Base-by-base conservation (phyloP, 2,113 vertebrate species). In the Poeciliopsis turrubarensis region DNA sequence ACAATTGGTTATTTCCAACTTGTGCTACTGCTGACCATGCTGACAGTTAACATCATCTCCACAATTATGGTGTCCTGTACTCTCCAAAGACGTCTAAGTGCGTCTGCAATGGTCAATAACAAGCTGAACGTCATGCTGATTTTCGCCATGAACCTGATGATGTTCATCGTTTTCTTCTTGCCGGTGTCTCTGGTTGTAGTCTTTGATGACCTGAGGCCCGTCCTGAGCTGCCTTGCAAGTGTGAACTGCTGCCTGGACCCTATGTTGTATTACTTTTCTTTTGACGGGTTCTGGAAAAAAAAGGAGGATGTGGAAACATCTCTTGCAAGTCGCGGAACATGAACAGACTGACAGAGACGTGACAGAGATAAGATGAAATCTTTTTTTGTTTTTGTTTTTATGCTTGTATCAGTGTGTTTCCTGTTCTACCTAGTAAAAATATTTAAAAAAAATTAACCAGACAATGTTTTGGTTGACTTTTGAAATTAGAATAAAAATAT, bases 241-340 rank as follows among this genome's bases (percentile, higher is more conserved):
- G 31, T 87, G 6, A 93, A 92, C 80, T 89, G 91, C 72, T 93
- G 91, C 34, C 37, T 92, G 68, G 90, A 94, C 60, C 88, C 92
- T 4, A 54, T 93, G 32, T 41, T 93, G 54, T 93, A 93, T 54
- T 93, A 90, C 75, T 93, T 93, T 60, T 91, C 90, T 51, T 85
- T 92, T 15, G 92, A 91, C 72, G 86, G 85, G 14, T 93, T 92
- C 80, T 91, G 90, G 89, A 92, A 76, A 44, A 87, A 9, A 62
- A 83, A 86, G 27, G 87, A 86, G 19, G 71, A 88, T 19, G 64
- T 29, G 2, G 82, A 86, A 6, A 30, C 1, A 0, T 70, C 73
- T 30, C 31, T 27, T 5, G 60, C 37, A 29, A n/a, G 68, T 30
- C 17, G 26, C 29, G 51, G 17, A 70, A 70, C n/a, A 30, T 30